Percentiles rank a stretch among this genome's conserved stretches.
phyloP scores from a whole-genome alignment of 2,113 vertebrate species.

The Mormyrus iriodes region DNA sequence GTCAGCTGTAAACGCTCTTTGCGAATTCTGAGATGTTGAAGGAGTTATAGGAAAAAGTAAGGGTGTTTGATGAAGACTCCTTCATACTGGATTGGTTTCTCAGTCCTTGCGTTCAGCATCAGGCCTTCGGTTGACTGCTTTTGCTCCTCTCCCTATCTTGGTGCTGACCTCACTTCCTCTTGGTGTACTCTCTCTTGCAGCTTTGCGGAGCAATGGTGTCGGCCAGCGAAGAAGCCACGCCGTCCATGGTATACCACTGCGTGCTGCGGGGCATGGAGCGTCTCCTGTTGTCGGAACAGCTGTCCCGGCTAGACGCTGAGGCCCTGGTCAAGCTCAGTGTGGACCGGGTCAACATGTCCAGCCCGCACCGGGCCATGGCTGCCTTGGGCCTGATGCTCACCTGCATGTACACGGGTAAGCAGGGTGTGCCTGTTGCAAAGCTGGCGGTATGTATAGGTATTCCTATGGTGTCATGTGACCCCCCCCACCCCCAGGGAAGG shows the following conservation, averaged over 20 bases:
- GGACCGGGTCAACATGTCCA: conserved; percentile 90
- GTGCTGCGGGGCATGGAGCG: conserved; percentile 89
- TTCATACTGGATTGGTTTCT: background rate
- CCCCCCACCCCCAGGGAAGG: conserved; percentile 74
- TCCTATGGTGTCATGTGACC: background rate
- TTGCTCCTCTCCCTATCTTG: too few relatives aligned
- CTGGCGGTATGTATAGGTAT: background rate
- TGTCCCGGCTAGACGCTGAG: conserved; percentile 84
- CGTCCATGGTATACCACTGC: conserved; percentile 88
- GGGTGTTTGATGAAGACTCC: background rate
- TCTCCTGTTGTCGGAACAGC: conserved; percentile 88
- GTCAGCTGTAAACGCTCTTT: background rate
- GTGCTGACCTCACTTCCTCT: background rate
- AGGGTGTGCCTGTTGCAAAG: background rate
- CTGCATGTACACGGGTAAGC: conserved; percentile 96
- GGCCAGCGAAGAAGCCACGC: conserved; percentile 84
- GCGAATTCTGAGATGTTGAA: background rate
- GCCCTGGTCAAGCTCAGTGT: conserved; percentile 91
- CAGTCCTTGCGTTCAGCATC: background rate
- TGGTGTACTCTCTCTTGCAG: conserved; percentile 47
- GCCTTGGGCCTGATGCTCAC: conserved; percentile 96
- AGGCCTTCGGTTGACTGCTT: too few relatives aligned
- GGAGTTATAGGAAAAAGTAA: background rate
- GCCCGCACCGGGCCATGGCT: conserved; percentile 92
- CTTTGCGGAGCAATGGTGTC: conserved; percentile 91